Evolutionary conservation across 1,140 invertebrate genomes (phyloP), one percentile per base, ranked within the genome.

Genomic region (Philaenus spumarius): DNA sequence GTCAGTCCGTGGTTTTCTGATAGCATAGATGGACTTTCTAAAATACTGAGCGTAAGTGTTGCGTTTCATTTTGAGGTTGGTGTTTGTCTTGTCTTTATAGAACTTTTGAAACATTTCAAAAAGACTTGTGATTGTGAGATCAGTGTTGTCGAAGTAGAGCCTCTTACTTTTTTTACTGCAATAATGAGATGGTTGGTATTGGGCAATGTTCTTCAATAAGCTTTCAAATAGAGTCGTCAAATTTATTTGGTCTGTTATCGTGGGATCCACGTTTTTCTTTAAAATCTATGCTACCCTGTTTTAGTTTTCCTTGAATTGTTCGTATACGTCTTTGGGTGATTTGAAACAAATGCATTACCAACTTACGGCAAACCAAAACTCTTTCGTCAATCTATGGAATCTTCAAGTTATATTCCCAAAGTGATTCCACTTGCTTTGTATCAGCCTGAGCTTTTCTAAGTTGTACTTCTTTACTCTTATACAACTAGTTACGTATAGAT

Each of bases 1-100:
- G 34, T 59, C 57, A 54, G 39, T 59, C 12, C 57, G 20, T 6
- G 57, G 57, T 52, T 19, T 50, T 50, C 56, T 59, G 12, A 59
- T 37, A 20, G 57, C 34, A 51, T 37, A 54, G 20, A 39, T 51
- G n/a, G 46, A 37, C 5, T 51, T 59, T 26, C 26, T 43, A n/a
- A 39, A 53, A 59, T 52, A 53, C 35, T 59, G 30, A 54, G 24
- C 30, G 22, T 59, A 59, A 14, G 46, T 30, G 22, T 30, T 12
- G 37, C 37, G 52, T 46, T 47, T 57, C 45, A 57, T 47, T 26
- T 24, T 54, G 3, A 37, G 26, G 4, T 3, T 46, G 2, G 48
- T 51, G 7, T 46, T 30, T 57, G 55, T 23, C 23, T 42, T 34
- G 6, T 53, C 26, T 43, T 57, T 50, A 11, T 48, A 57, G 30